These are phyloP conservation scores for Cheirogaleus medius DNA, from an alignment of 2,113 vertebrate genomes.

Conservation along the genomic window DNA sequence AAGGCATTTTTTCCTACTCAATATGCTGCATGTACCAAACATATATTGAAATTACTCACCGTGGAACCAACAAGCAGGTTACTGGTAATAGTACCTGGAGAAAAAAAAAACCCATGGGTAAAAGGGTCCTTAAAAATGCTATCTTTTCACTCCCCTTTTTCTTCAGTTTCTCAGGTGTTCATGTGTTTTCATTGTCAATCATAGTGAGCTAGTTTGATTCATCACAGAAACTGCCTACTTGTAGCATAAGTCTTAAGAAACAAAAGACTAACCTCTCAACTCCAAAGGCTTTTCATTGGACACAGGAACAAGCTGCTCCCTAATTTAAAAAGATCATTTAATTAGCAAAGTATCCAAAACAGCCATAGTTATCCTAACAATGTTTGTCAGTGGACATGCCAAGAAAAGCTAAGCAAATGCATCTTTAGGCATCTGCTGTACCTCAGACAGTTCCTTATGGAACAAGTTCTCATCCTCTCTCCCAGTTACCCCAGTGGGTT, in stretches of 20 bases:
- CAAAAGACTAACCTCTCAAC: slow-evolving; percentile 37
- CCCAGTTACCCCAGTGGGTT: slow-evolving; percentile 87
- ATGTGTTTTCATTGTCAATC: slow-evolving; percentile 71
- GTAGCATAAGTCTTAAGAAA: background rate
- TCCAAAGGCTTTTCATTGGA: accelerated
- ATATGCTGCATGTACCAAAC: accelerated
- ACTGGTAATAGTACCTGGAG: background rate
- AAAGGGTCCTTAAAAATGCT: accelerated
- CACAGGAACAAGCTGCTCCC: background rate
- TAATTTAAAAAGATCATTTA: background rate
- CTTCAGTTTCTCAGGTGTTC: slow-evolving; percentile 80
- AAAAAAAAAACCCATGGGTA: background rate
- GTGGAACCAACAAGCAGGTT: accelerated
- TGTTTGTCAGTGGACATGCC: background rate
- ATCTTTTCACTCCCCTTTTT: accelerated
- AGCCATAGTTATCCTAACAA: too few relatives aligned
- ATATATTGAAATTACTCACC: background rate
- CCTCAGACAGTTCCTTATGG: slow-evolving; percentile 91
- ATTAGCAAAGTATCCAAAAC: background rate
- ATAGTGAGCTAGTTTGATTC: slow-evolving; percentile 84
- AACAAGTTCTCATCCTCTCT: slow-evolving; percentile 84
- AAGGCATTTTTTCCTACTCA: background rate
- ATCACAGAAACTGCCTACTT: slow-evolving; percentile 76
- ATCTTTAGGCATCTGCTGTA: background rate
- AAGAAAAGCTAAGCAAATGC: background rate